phyloP scores from a whole-genome alignment of 2,888 invertebrate species.

The Limnephilus marmoratus region DNA sequence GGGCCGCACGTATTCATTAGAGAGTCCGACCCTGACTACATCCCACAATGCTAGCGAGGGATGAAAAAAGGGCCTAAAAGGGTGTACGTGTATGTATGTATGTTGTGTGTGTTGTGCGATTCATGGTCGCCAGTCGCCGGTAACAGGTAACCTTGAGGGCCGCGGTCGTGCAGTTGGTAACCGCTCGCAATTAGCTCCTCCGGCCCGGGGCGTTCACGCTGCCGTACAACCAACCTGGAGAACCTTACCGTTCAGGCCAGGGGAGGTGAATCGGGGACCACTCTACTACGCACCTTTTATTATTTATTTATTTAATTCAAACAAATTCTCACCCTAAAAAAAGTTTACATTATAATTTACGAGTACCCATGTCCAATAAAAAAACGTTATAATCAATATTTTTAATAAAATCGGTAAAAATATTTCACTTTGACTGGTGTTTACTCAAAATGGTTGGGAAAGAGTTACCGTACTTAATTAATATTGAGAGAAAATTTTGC shows the following conservation, averaged over 20 bases:
- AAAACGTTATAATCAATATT: too few relatives aligned
- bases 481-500: too few relatives aligned
- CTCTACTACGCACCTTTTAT: background rate
- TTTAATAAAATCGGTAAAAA: too few relatives aligned
- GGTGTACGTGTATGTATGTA: background rate
- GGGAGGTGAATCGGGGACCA: background rate
- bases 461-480: too few relatives aligned
- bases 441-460: too few relatives aligned
- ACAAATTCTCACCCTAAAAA: background rate
- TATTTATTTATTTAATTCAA: background rate
- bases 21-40: background rate
- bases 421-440: too few relatives aligned
- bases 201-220: conserved; percentile 25
- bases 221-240: background rate
- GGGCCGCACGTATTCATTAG: too few relatives aligned
- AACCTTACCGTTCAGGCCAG: conserved; percentile 13
- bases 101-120: background rate
- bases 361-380: too few relatives aligned
- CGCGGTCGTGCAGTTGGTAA: conserved; percentile 45
- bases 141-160: conserved; percentile 11
- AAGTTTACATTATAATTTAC: too few relatives aligned
- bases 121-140: too few relatives aligned
- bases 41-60: background rate
- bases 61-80: background rate
- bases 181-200: conserved; percentile 29